phyloP scores from a whole-genome alignment of 2,797 vertebrate species.

The Gambelia wislizenii region DNA sequence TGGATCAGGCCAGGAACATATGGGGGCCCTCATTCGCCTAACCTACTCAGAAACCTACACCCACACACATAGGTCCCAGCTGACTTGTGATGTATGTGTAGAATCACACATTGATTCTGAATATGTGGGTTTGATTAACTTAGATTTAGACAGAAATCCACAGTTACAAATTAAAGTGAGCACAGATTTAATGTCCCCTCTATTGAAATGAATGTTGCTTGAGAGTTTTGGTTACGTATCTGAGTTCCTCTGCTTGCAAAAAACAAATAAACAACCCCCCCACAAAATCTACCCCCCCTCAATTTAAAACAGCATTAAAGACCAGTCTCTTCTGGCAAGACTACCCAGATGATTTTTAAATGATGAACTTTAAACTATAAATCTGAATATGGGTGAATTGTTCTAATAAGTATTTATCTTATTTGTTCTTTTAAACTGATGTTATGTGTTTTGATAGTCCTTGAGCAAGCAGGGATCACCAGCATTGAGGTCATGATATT shows the following conservation, averaged over 20 bases:
- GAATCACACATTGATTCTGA: background rate
- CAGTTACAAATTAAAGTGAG: background rate
- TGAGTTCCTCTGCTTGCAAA: background rate
- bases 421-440: too few relatives aligned
- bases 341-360: too few relatives aligned
- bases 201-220: background rate
- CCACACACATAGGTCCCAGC: background rate
- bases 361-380: too few relatives aligned
- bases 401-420: too few relatives aligned
- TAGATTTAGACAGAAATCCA: background rate
- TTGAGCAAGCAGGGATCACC: too few relatives aligned
- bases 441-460: too few relatives aligned
- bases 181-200: background rate
- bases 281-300: too few relatives aligned
- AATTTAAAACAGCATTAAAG: too few relatives aligned
- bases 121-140: background rate
- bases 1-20: background rate
- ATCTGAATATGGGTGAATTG: too few relatives aligned
- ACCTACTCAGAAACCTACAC: background rate
- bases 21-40: background rate
- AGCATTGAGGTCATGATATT: too few relatives aligned
- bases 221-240: background rate
- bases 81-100: background rate
- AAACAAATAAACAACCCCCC: background rate
- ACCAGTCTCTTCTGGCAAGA: too few relatives aligned